These are phyloP conservation scores for Catharus ustulatus DNA, from an alignment of 2,797 vertebrate genomes.

Conservation along the genomic window DNA sequence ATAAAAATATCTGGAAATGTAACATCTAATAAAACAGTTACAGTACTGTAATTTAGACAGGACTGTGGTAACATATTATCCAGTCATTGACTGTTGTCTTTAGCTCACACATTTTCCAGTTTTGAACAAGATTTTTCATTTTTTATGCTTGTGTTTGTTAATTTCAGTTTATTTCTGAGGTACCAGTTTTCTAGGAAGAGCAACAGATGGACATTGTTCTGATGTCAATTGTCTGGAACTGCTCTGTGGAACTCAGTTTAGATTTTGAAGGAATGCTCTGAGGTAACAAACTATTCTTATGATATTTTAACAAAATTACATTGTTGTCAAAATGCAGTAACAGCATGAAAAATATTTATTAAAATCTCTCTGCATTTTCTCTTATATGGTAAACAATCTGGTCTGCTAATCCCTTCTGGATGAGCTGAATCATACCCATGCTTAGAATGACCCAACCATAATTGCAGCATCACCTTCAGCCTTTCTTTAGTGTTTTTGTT, in stretches of 20 bases:
- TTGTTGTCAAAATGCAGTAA: slow-evolving; percentile 36
- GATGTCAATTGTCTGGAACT: neutral
- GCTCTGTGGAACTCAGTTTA: neutral
- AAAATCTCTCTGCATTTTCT: slow-evolving; percentile 65
- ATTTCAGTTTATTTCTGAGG: neutral
- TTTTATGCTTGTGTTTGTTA: neutral
- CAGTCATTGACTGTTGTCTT: neutral
- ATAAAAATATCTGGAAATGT: neutral
- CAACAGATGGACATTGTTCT: neutral
- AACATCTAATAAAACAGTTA: neutral
- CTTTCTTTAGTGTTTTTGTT: neutral
- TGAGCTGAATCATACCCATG: neutral
- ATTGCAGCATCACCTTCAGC: neutral
- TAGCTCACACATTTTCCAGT: neutral
- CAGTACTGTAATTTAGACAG: neutral
- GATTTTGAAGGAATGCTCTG: slow-evolving; percentile 25
- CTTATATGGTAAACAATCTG: slow-evolving; percentile 42
- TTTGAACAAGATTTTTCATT: neutral
- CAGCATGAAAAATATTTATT: slow-evolving; percentile 67
- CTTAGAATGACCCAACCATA: neutral
- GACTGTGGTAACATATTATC: neutral
- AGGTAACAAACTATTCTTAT: slow-evolving; percentile 19
- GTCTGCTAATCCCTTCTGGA: slow-evolving; percentile 16
- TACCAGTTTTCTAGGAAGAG: neutral
- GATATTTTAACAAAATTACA: neutral